These are phyloP conservation scores for Eueremaeus valkanovi DNA, from an alignment of 2,888 invertebrate species.

Conservation along the genomic window DNA sequence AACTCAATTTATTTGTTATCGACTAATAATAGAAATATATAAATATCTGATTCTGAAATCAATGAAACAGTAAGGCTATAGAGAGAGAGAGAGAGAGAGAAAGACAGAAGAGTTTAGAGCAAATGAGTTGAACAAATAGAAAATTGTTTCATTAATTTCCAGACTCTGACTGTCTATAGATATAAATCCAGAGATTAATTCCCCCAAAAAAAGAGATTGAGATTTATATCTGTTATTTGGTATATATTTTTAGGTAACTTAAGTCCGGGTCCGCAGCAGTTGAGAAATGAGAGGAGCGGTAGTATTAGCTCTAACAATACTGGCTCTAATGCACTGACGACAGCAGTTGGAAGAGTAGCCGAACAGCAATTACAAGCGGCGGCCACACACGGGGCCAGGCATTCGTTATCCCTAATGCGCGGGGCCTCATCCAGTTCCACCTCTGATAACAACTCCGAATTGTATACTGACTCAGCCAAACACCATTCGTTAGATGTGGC, in stretches of 20 bases:
- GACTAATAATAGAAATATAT: background rate
- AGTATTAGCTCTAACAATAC: background rate
- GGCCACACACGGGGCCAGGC: background rate
- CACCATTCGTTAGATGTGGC: slow-evolving; percentile 11
- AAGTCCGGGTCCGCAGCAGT: background rate
- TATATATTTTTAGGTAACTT: slow-evolving; percentile 14
- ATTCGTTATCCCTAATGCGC: slow-evolving; percentile 13
- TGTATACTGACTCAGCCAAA: background rate
- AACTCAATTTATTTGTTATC: background rate
- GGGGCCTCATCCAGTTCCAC: background rate
- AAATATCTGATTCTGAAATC: background rate
- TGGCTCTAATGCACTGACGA: background rate
- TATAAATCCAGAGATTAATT: slow-evolving; percentile 1
- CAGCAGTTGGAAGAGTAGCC: background rate
- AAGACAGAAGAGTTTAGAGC: too few species aligned
- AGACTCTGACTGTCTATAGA: background rate
- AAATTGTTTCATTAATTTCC: too few species aligned
- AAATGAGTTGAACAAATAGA: too few species aligned
- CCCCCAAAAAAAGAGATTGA: too few species aligned
- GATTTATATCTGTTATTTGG: background rate
- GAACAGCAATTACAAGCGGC: slow-evolving; percentile 4
- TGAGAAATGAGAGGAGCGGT: slow-evolving; percentile 10
- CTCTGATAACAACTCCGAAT: background rate
- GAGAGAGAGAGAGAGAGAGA: too few species aligned
- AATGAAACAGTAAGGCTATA: too few species aligned